Base-by-base conservation (phyloP, 2,888 invertebrate genomes). In the Tyria jacobaeae region DNA sequence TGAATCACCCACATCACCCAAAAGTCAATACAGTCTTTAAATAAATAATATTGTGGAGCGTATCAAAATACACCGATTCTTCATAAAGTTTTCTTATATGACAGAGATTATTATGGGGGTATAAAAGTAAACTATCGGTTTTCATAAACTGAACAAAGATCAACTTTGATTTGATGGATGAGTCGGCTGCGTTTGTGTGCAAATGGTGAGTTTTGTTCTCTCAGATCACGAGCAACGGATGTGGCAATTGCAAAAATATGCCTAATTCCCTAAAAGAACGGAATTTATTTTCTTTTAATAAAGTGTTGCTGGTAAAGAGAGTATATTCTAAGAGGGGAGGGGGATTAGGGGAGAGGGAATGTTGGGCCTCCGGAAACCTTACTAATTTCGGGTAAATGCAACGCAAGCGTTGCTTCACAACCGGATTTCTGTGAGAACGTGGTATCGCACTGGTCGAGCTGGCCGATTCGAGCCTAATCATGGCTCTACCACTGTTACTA, bases 101-200 rank as follows among this genome's bases (percentile, higher is more conserved):
- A 82, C 84, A 80, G 77, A 79, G 76, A 83, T 84, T 81, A 84
- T 84, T 81, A 82, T 76, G 67, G 78, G 73, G 78, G 76, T 73
- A 76, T 72, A 72, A 86, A 84, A 84, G 82, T 81, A 85, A 89
- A 87, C 88, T 89, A 88, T 88, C 85, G 76, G 85, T 82, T 88
- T 89, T 87, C 88, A 84, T 87, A 87, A 87, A 88, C 84, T 87
- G 87, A 85, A 84, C 84, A 81, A 82, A 84, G 86, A 88, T 88
- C 86, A 86, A 85, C 82, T 86, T 83, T 83, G 84, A 84, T 84
- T 85, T 89, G 89, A 89, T 88, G 83, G 89, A 89, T 89, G 85
- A 79, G 82, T 79, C 77, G 75, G 67, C 68, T 78, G 73, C 75
- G 76, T 77, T 79, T 73, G 70, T 71, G 68, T 62, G 74, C 55